These are phyloP conservation scores for Adelosebastes latens DNA, from an alignment of 2,797 vertebrate genomes.

Conservation along the genomic window DNA sequence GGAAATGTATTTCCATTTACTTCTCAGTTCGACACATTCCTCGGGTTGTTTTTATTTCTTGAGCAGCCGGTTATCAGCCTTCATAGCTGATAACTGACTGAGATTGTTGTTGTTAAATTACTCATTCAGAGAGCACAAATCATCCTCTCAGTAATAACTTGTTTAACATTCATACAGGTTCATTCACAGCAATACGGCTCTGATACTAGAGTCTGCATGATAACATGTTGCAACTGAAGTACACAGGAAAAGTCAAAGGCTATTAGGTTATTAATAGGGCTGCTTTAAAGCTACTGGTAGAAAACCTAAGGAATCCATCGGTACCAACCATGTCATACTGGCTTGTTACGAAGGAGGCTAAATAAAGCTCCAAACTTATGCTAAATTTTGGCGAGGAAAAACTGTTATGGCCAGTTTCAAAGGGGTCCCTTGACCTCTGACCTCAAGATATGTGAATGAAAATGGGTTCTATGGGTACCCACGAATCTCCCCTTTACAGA, in stretches of 20 bases:
- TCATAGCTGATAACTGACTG: conserved; percentile 11
- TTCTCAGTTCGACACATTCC: not conserved
- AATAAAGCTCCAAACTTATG: too few species aligned
- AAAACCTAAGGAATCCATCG: too few species aligned
- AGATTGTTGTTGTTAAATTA: conserved; percentile 39
- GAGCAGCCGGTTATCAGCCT: not conserved
- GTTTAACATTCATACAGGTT: conserved; percentile 50
- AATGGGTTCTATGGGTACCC: too few species aligned
- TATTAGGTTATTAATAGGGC: not conserved
- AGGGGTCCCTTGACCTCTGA: too few species aligned
- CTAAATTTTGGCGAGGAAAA: too few species aligned
- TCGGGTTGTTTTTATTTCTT: not conserved
- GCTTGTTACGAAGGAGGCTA: too few species aligned
- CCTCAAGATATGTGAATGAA: too few species aligned
- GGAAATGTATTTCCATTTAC: not conserved
- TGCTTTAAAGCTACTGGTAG: too few species aligned
- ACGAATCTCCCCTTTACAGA: too few species aligned
- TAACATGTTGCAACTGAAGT: not conserved
- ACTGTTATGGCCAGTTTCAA: too few species aligned
- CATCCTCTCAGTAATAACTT: conserved; percentile 33
- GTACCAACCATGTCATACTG: too few species aligned
- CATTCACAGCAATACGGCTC: conserved; percentile 11
- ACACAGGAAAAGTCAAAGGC: not conserved
- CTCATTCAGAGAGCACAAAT: conserved; percentile 38
- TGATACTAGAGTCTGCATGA: not conserved